Conservation (phyloP, 2,113 vertebrate species). For the Solea senegalensis region DNA sequence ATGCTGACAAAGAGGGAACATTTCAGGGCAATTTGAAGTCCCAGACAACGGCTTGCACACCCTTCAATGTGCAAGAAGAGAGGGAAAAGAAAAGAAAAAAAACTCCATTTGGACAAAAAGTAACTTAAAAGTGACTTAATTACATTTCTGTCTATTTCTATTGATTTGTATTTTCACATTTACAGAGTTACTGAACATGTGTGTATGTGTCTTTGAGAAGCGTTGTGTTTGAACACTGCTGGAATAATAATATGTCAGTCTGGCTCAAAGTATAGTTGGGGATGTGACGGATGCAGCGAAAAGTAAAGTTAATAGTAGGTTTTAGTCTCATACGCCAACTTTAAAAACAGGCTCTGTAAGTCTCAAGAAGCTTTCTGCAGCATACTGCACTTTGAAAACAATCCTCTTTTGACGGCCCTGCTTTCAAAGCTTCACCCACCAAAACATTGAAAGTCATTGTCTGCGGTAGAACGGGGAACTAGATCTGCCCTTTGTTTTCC, state of each 20-base stretch:
- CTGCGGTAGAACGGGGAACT: too few species aligned
- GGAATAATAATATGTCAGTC: neutral
- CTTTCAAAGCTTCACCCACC: too few species aligned
- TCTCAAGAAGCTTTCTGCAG: too few species aligned
- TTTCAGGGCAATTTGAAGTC: conserved; percentile 67
- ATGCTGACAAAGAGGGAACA: conserved; percentile 82
- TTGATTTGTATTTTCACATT: too few species aligned
- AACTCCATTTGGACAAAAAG: conserved; percentile 38
- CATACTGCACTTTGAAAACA: too few species aligned
- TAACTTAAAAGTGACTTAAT: conserved; percentile 26
- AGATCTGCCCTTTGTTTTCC: too few species aligned
- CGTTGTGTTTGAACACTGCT: neutral
- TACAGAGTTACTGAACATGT: too few species aligned
- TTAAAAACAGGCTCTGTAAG: too few species aligned
- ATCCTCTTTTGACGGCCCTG: too few species aligned
- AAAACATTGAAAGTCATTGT: too few species aligned
- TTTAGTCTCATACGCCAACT: too few species aligned
- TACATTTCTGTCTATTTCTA: conserved; percentile 31
- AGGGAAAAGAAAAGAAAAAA: conserved; percentile 9
- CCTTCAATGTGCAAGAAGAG: conserved; percentile 39
- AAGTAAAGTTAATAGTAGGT: neutral
- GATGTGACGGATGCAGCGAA: neutral
- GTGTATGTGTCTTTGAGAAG: conserved; percentile 8
- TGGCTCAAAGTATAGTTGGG: neutral
- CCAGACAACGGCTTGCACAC: conserved; percentile 72